Evolutionary conservation across 35 echinoderm and acorn worm species (phyloP).

Genomic region (Holothuria glaberrima): DNA sequence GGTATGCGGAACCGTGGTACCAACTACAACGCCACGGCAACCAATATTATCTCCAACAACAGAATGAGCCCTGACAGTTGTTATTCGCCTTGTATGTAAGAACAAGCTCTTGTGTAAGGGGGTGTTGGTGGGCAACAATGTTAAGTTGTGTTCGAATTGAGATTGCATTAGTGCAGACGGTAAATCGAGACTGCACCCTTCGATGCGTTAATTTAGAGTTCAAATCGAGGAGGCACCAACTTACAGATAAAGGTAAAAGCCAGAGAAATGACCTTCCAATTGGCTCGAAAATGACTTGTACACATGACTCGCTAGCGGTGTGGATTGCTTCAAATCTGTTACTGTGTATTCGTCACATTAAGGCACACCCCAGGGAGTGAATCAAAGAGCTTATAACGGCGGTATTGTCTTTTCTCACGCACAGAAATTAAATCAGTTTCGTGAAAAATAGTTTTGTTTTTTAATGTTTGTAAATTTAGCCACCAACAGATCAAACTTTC

Average conservation of each 20-base stretch:
- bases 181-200: conserved; percentile 47
- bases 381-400: background rate
- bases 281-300: conserved; percentile 26
- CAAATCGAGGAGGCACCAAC: conserved; percentile 18
- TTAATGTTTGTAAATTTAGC: no score
- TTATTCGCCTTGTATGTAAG: background rate
- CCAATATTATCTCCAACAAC: background rate
- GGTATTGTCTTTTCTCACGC: conserved; percentile 46
- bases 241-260: background rate
- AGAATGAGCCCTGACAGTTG: background rate
- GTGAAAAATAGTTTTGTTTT: conserved; percentile 21
- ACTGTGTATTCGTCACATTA: conserved; percentile 27
- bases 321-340: conserved; percentile 21
- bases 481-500: no score
- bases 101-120: no score
- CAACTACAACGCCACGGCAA: background rate
- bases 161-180: conserved; percentile 26
- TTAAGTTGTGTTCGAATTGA: background rate
- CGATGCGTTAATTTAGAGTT: conserved; percentile 33
- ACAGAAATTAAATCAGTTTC: conserved; percentile 22
- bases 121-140: no score
- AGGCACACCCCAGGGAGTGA: conserved; percentile 5
- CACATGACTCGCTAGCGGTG: conserved; percentile 13
- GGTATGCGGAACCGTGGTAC: no score
- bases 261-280: conserved; percentile 38